Percentiles rank a stretch among this genome's conserved stretches.
Conservation (phyloP, 2,113 vertebrate species). For the Pterophyllum scalare region DNA sequence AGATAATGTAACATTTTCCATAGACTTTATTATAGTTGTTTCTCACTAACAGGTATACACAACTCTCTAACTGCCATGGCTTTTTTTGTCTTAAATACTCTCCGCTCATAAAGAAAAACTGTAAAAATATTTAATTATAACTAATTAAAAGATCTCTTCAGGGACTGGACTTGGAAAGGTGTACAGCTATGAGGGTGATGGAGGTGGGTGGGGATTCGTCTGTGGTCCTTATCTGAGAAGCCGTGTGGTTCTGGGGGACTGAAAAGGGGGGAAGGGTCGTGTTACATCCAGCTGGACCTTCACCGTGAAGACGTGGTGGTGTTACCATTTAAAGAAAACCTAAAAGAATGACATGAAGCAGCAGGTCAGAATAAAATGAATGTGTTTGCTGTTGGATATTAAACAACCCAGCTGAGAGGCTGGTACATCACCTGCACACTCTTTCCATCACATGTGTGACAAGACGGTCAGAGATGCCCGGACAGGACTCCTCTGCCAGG, state of each 20-base stretch:
- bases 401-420: neutral
- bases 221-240: constrained; percentile 62
- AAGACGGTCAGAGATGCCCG: constrained; percentile 93
- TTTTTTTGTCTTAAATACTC: constrained; percentile 84
- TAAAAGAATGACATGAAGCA: constrained; percentile 43
- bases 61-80: constrained; percentile 78
- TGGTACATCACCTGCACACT: constrained; percentile 86
- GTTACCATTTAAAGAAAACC: constrained; percentile 92
- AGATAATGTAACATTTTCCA: constrained; percentile 60
- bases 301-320: constrained; percentile 87
- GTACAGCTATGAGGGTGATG: constrained; percentile 38
- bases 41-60: constrained; percentile 80
- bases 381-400: neutral
- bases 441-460: constrained; percentile 93
- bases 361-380: neutral
- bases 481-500: constrained; percentile 93
- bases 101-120: constrained; percentile 83
- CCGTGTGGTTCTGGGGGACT: constrained; percentile 35
- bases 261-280: constrained; percentile 26
- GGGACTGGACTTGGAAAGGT: constrained; percentile 37
- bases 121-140: constrained; percentile 86
- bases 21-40: constrained; percentile 80
- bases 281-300: constrained; percentile 65
- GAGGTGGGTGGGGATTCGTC: neutral
- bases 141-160: constrained; percentile 82